These are phyloP conservation scores for Mya arenaria DNA, from an alignment of 1,140 invertebrate species.

Conservation along the genomic window DNA sequence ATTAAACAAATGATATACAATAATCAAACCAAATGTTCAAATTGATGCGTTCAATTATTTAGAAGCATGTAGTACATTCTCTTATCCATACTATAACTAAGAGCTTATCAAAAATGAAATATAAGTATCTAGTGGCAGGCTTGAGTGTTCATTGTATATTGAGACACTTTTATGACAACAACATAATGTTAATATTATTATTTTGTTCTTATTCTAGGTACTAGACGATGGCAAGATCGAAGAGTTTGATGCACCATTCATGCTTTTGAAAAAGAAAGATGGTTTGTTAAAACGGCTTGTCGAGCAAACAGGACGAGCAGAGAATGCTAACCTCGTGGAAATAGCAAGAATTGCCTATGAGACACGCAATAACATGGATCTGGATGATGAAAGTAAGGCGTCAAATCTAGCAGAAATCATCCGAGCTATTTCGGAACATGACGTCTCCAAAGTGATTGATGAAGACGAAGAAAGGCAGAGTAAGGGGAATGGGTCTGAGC, in stretches of 20 bases:
- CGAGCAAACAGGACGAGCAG: slow-evolving; percentile 73
- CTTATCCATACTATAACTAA: too few relatives aligned
- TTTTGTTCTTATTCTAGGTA: slow-evolving; percentile 65
- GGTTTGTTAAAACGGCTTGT: slow-evolving; percentile 82
- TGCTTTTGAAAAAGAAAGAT: slow-evolving; percentile 83
- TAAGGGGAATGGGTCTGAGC: neutral
- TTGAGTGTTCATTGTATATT: too few relatives aligned
- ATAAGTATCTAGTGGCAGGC: too few relatives aligned
- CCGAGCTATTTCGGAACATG: neutral
- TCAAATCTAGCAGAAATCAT: neutral
- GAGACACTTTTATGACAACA: too few relatives aligned
- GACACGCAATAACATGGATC: neutral
- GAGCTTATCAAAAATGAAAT: too few relatives aligned
- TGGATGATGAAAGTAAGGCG: neutral
- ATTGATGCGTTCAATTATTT: too few relatives aligned
- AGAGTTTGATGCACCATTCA: slow-evolving; percentile 88
- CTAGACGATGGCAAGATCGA: slow-evolving; percentile 74
- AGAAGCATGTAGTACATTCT: too few relatives aligned
- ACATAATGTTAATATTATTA: too few relatives aligned
- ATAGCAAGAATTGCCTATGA: slow-evolving; percentile 64
- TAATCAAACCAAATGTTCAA: too few relatives aligned
- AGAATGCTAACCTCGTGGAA: slow-evolving; percentile 67
- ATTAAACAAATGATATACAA: too few relatives aligned
- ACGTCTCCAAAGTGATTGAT: slow-evolving; percentile 1
- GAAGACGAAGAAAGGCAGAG: slow-evolving; percentile 6